Evolutionary conservation across 2,888 invertebrate species (phyloP).

Genomic region (Candidula unifasciata): DNA sequence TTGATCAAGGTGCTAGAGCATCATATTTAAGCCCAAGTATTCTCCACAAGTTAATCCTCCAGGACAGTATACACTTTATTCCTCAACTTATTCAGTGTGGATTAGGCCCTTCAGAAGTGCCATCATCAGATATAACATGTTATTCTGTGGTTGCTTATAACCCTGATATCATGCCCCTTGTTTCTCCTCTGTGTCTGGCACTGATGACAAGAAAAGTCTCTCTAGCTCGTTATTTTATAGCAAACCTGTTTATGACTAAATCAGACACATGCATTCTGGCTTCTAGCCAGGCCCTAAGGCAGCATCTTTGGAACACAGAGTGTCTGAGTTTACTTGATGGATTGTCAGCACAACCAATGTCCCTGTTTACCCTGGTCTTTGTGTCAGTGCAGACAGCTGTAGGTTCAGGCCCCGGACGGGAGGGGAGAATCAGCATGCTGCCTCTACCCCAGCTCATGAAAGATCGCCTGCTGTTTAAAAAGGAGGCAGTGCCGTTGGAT

Average conservation of each 20-base stretch:
- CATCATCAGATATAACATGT: not conserved
- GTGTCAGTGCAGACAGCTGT: slow-evolving; percentile 8
- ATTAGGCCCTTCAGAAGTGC: not conserved
- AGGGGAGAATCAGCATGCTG: not conserved
- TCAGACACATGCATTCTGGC: not conserved
- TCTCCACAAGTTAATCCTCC: not conserved
- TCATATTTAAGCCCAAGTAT: not conserved
- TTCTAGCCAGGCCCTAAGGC: not conserved
- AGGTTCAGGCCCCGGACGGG: not conserved
- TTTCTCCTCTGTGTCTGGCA: slow-evolving; percentile 24
- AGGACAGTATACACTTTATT: not conserved
- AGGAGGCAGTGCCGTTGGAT: too few species aligned
- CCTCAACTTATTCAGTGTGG: not conserved
- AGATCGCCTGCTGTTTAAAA: slow-evolving; percentile 14
- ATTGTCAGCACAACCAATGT: slow-evolving; percentile 12
- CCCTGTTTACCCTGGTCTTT: not conserved
- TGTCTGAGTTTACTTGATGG: slow-evolving; percentile 12
- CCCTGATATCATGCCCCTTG: not conserved
- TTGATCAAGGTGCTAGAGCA: not conserved
- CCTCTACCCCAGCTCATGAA: not conserved
- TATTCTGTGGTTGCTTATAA: not conserved
- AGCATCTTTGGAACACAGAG: not conserved
- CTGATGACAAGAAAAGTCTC: not conserved
- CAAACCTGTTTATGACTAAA: slow-evolving; percentile 8
- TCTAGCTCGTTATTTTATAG: not conserved